These are phyloP conservation scores for Byasa hedistus DNA, from an alignment of 2,888 invertebrate species.

Conservation along the genomic window DNA sequence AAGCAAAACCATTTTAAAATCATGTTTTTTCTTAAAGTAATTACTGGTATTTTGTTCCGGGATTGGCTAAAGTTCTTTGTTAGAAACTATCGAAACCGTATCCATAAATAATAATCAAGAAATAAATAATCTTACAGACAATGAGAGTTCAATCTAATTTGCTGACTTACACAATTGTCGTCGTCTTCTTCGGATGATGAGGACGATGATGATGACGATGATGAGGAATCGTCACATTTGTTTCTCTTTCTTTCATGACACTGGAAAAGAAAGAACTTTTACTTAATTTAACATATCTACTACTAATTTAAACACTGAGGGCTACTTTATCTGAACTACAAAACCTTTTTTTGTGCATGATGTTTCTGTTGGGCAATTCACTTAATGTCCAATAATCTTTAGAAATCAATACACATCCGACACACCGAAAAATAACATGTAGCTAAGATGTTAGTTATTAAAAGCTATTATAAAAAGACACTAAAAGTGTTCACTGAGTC, in stretches of 20 bases:
- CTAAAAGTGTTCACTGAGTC: too few species aligned
- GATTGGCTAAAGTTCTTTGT: too few species aligned
- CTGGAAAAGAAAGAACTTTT: slow-evolving; percentile 30
- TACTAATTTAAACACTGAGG: not conserved
- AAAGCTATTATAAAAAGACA: too few species aligned
- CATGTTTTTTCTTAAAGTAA: too few species aligned
- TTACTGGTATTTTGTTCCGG: too few species aligned
- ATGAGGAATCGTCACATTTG: slow-evolving; percentile 41
- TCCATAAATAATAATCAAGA: not conserved
- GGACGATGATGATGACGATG: slow-evolving; percentile 53
- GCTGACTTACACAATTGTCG: slow-evolving; percentile 32
- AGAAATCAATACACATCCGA: too few species aligned
- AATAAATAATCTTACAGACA: not conserved
- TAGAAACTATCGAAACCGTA: not conserved
- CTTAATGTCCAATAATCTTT: too few species aligned
- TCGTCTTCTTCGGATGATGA: slow-evolving; percentile 52
- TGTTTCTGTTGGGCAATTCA: too few species aligned
- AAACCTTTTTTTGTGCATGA: too few species aligned
- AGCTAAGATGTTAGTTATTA: too few species aligned
- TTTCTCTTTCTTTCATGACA: slow-evolving; percentile 41
- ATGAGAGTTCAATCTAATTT: not conserved
- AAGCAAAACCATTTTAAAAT: too few species aligned
- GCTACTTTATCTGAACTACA: not conserved
- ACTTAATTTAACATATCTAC: not conserved
- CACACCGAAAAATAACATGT: too few species aligned